Base-by-base conservation (phyloP, 2,888 invertebrate species). In the Spicauda simplicius region DNA sequence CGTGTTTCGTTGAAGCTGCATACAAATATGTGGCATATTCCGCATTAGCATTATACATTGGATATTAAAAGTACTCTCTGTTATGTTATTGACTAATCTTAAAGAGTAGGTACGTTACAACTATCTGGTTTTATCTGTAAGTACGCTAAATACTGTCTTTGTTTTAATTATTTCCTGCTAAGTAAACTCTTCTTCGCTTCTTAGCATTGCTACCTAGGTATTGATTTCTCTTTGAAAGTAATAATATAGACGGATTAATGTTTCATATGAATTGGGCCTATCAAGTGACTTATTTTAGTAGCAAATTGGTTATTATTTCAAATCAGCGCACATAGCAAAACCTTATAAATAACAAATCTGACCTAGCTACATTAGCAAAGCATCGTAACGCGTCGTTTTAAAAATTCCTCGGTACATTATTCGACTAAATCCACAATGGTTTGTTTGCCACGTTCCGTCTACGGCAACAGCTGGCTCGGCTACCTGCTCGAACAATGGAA, bases 401-500 rank as follows among this genome's bases (percentile, higher is more conserved):
- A 82, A 84, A 85, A 80, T 78, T 73, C 71, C 63, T 73, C 76
- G 72, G 74, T 77, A 74, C 78, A 77, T 79, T 76, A 73, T 75
- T 78, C 71, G 76, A 77, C 79, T 77, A 74, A 77, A 79, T 80
- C 74, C 74, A 83, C 80, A 87, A 83, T 81, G 77, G 81, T 79
- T 76, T 85, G 85, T 83, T 85, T 85, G 86, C 81, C 76, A 76
- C 83, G 80, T 80, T 82, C 73, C 77, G 78, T 80, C 79, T 72
- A 82, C 83, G 84, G 87, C 83, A 83, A 85, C 90, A 87, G 85
- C 87, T 86, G 87, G 80, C 74, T 76, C 76, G 74, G 76, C 89
- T 91, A 91, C 91, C 92, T 91, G 91, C 90, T 84, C 77, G 79
- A 77, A 90, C 88, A 88, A 87, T 86, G 85, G 82, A 80, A 81